Evolutionary conservation across 2,888 invertebrate species (phyloP).

Genomic region (Pachliopta kotzebuea): DNA sequence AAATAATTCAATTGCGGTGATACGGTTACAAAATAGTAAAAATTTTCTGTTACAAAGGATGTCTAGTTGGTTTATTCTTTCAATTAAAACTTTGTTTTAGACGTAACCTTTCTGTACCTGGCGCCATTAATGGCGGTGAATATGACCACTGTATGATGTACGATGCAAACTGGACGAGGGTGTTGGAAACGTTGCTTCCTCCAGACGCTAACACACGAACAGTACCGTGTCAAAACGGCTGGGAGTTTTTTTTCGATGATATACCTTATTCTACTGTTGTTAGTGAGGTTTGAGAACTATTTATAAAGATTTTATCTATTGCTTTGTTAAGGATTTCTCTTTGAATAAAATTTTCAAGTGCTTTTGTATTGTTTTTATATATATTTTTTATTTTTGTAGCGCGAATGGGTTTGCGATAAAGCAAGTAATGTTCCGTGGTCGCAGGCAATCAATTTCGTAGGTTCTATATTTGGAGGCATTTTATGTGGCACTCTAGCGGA

Average conservation of each 20-base stretch:
- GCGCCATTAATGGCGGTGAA: constrained; percentile 39
- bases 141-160: constrained; percentile 50
- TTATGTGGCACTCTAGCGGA: constrained; percentile 54
- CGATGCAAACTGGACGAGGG: constrained; percentile 50
- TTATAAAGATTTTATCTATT: neutral
- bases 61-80: neutral
- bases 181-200: constrained; percentile 43
- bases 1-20: no score
- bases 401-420: constrained; percentile 55
- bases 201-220: constrained; percentile 41
- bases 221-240: constrained; percentile 46
- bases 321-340: no score
- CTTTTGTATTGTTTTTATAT: neutral
- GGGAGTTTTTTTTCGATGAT: constrained; percentile 53
- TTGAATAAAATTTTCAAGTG: no score
- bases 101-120: constrained; percentile 51
- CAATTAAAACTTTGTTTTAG: constrained; percentile 36
- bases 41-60: neutral
- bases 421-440: constrained; percentile 47
- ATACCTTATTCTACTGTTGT: constrained; percentile 54
- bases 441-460: constrained; percentile 49
- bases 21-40: no score
- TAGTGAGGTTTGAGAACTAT: constrained; percentile 44
- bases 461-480: constrained; percentile 48
- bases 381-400: constrained; percentile 37